Percentiles rank a stretch among this genome's conserved stretches.
Conservation (phyloP, 2,797 vertebrate genomes). For the Ficedula albicollis region DNA sequence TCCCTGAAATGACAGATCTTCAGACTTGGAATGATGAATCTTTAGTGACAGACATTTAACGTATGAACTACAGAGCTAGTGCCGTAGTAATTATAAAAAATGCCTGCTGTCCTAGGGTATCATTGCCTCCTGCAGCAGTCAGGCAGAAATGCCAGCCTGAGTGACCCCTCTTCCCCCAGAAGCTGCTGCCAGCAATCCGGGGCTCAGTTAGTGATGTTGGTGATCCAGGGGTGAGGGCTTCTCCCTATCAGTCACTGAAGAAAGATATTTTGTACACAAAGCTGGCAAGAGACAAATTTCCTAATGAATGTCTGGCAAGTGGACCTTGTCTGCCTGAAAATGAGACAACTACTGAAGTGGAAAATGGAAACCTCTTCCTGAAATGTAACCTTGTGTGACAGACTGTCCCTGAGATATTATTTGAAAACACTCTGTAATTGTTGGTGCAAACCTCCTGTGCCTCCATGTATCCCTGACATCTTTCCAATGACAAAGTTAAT, state of each 20-base stretch:
- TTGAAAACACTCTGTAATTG: not conserved
- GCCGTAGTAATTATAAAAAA: not conserved
- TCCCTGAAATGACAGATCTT: not conserved
- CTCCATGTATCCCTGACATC: not conserved
- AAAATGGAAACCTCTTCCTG: not conserved
- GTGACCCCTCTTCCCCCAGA: not conserved
- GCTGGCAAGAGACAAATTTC: not conserved
- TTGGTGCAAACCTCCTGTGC: not conserved
- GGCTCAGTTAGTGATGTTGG: not conserved
- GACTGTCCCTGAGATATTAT: not conserved
- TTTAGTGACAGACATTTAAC: not conserved
- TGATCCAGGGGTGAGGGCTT: not conserved
- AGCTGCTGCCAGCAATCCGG: not conserved
- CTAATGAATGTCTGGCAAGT: not conserved
- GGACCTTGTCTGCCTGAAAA: not conserved
- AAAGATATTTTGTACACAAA: not conserved
- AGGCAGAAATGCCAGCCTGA: not conserved
- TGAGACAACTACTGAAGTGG: not conserved
- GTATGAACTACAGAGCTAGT: not conserved
- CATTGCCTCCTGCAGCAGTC: not conserved
- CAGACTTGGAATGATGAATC: not conserved
- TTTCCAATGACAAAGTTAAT: not conserved
- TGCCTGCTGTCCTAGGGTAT: not conserved
- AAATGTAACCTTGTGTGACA: not conserved
- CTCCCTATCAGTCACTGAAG: not conserved